A percentile compares a stretch with the other conserved stretches of the same genome.
phyloP scores from a whole-genome alignment of 2,797 vertebrate species.

The Tapera naevia region DNA sequence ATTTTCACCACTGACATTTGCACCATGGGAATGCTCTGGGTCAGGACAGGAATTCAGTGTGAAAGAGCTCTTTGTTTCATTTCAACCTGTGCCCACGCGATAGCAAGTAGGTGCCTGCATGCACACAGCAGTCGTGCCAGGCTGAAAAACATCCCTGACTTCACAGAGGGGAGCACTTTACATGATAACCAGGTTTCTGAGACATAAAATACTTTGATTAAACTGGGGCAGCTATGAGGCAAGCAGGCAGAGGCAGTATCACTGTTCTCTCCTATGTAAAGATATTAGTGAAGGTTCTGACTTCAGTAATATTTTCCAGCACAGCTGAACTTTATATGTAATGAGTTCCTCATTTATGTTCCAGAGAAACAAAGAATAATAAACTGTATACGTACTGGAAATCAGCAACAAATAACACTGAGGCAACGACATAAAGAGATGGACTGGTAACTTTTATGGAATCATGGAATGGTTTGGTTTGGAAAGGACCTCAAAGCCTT shows the following conservation, averaged over 20 bases:
- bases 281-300: constrained; percentile 49
- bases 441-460: background rate
- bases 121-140: background rate
- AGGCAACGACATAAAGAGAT: background rate
- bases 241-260: constrained; percentile 34
- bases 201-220: constrained; percentile 42
- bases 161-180: constrained; percentile 2
- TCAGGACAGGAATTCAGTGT: background rate
- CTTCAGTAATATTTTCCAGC: constrained; percentile 42
- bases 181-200: background rate
- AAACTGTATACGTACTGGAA: background rate
- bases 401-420: constrained; percentile 22
- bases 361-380: background rate
- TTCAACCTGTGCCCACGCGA: background rate
- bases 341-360: constrained; percentile 65
- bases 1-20: background rate
- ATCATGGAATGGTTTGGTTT: too few species aligned
- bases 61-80: background rate
- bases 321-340: constrained; percentile 59
- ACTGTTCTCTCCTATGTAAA: constrained; percentile 30
- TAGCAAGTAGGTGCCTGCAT: background rate
- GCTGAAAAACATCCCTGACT: background rate
- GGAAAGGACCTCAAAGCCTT: too few species aligned
- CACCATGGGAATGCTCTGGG: background rate
- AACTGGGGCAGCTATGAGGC: constrained; percentile 45